These are phyloP conservation scores for Conus ventricosus DNA, from an alignment of 1,140 invertebrate genomes.

Conservation along the genomic window DNA sequence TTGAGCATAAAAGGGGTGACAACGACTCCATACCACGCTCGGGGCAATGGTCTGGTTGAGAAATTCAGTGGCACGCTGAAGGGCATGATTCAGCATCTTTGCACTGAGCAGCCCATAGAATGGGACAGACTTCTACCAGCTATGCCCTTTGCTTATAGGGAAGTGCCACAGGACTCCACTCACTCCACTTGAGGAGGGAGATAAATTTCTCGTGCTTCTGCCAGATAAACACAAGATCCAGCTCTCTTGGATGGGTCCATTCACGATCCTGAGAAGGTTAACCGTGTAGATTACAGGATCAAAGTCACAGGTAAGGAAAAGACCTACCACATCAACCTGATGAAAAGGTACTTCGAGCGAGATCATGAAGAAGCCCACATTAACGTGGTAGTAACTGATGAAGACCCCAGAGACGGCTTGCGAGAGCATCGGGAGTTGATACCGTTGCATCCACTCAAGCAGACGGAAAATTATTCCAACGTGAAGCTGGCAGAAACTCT, in stretches of 20 bases:
- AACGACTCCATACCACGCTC: neutral
- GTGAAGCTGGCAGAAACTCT: no score
- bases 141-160: conserved; percentile 32
- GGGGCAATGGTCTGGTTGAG: conserved; percentile 44
- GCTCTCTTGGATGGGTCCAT: conserved; percentile 47
- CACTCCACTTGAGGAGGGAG: conserved; percentile 26
- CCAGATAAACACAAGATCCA: conserved; percentile 44
- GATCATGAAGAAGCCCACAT: no score
- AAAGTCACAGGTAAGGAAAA: conserved; percentile 38
- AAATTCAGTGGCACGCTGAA: conserved; percentile 56
- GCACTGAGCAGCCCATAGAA: conserved; percentile 50
- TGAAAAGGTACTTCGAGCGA: no score
- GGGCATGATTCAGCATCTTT: conserved; percentile 52
- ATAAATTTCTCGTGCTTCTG: conserved; percentile 38
- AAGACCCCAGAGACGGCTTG: no score
- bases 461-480: no score
- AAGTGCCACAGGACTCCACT: conserved; percentile 31
- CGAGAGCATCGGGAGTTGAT: no score
- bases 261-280: conserved; percentile 9
- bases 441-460: no score
- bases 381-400: no score
- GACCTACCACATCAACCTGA: conserved; percentile 38
- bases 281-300: conserved; percentile 33
- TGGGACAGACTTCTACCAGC: conserved; percentile 63
- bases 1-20: neutral